Evolutionary conservation across 2,113 vertebrate genomes (phyloP), one percentile per base, ranked within the genome.

Genomic region (Amazona guildingii): DNA sequence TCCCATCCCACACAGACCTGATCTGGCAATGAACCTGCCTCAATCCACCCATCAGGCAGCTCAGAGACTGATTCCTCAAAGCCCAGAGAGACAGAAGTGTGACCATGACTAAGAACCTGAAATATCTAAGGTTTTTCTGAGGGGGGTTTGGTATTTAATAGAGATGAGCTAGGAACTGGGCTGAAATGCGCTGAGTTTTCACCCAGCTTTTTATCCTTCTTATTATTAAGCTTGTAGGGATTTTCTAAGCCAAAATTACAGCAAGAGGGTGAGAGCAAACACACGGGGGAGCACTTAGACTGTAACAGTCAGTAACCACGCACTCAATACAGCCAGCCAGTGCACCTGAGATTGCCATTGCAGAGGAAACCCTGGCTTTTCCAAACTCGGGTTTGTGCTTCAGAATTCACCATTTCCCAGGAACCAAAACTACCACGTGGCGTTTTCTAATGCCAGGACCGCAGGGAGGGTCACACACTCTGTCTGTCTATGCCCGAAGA

Each of bases 241-340:
- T 29, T 86, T 88, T 86, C 28, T 15, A 81, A 77, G 15, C 4
- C 28, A 48, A 66, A 92, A 64, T 77, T 54, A 1, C 2, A 66
- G 46, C 2, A 35, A 49, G 17, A 76, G 25, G 46, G 57, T 54
- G 63, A 93, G 86, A 93, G 86, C 68, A 88, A 95, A 95, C 96
- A 92, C 95, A 92, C 21, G 92, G 86, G 91, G 95, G 95, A 95
- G 95, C 94, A 93, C 92, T 90, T 1, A 90, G 90, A 90, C 96
- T 83, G 68, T 16, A 66, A 43, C 5, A 93, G 64, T 15, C 37
- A 6, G 18, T 16, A 49, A n/a, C 31, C 5, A 17, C 44, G 54
- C 1, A 0, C 39, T 77, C 57, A 18, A 1, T 33, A 5, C 70
- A 75, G 57, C 52, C 79, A 52, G 79, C 63, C 29, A 20, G 3